Evolutionary conservation across 2,797 vertebrate genomes (phyloP), one percentile per base, ranked within the genome.

Genomic region (Microchirus variegatus): DNA sequence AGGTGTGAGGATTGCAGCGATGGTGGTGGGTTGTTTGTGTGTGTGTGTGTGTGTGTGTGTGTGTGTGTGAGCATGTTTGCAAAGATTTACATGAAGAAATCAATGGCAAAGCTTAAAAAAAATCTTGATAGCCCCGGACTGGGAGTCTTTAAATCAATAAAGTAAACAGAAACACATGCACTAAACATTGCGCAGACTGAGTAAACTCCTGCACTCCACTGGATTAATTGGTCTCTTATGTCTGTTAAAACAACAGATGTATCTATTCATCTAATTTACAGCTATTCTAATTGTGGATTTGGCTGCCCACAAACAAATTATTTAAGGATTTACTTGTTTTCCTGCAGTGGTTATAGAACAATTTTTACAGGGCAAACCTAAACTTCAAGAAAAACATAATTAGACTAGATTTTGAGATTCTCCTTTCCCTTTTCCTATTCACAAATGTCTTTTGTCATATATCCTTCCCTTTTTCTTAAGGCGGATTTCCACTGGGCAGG

Each of bases 241-340:
- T 78, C 75, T 84, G 63, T 82, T 81, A 84, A 85, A 78, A 41
- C 65, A 74, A 70, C 83, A 90, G 58, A 84, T 82, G 88, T 62
- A 80, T 86, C 78, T 68, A 66, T 85, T 87, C 83, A 83, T 71
- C 65, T 78, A 31, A 80, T 75, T 78, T 74, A 81, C 75, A 19
- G 73, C 45, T 42, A 66, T 60, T 78, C 56, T 74, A 75, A 82
- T 65, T 51, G 63, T 72, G 54, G 71, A 64, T 67, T 69, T 52
- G 16, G 55, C 59, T 82, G 43, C 68, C 77, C 74, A 35, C 74
- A 81, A 82, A 82, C 78, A 71, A 77, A 85, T 82, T 55, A 75
- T 52, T n/a, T n/a, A n/a, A 50, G 40, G 70, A 78, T 81, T 77
- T 76, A 80, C 58, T 81, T 59, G 62, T 74, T 81, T 78, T 82